Evolutionary conservation across 2,797 vertebrate species (phyloP).

Genomic region (Chloroceryle amazona): DNA sequence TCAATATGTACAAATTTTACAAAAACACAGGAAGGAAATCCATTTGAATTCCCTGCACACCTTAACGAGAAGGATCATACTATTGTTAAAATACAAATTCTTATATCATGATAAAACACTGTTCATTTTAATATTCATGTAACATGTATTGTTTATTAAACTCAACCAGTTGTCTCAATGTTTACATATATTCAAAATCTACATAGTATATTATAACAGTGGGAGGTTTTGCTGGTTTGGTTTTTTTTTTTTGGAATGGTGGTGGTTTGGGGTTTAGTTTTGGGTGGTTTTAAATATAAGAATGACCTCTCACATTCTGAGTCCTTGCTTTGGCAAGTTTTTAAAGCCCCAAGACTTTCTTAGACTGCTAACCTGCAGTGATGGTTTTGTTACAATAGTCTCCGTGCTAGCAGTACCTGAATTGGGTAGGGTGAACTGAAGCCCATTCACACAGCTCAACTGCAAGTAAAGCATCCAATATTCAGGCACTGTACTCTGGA

Average conservation of each 20-base stretch:
- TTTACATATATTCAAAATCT: not conserved
- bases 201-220: fast-evolving
- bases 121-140: not conserved
- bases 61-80: not conserved
- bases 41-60: not conserved
- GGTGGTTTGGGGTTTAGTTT: not conserved
- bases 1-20: not conserved
- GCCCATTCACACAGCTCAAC: not conserved
- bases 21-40: not conserved
- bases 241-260: not conserved
- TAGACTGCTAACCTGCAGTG: not conserved
- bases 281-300: not conserved
- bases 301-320: not conserved
- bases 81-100: not conserved
- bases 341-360: not conserved
- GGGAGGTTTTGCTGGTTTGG: fast-evolving
- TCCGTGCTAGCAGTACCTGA: not conserved
- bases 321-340: not conserved
- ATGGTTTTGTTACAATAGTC: not conserved
- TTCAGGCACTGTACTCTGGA: not conserved
- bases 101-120: not conserved
- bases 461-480: not conserved
- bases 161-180: not conserved
- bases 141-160: not conserved
- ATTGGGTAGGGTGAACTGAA: not conserved